Evolutionary conservation across 2,888 invertebrate species (phyloP).

Genomic region (Acronicta aceris): DNA sequence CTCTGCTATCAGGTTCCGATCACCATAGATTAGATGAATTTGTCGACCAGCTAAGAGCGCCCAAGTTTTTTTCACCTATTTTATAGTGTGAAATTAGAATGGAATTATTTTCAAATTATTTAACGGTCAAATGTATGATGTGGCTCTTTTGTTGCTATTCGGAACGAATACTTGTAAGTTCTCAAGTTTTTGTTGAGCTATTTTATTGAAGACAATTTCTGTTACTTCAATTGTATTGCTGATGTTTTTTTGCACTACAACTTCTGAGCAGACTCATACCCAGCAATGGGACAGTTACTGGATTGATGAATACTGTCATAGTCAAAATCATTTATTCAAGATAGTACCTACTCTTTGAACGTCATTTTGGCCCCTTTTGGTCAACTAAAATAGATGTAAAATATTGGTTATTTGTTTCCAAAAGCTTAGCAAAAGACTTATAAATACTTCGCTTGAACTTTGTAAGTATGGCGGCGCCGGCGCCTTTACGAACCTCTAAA

Average conservation of each 20-base stretch:
- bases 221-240: background rate
- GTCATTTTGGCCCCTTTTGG: too few species aligned
- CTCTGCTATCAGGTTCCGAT: slow-evolving; percentile 53
- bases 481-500: slow-evolving; percentile 11
- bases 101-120: slow-evolving; percentile 43
- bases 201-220: slow-evolving; percentile 12
- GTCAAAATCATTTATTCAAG: too few species aligned
- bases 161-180: slow-evolving; percentile 12
- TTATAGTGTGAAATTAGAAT: slow-evolving; percentile 53
- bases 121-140: slow-evolving; percentile 6
- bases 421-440: background rate
- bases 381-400: too few species aligned
- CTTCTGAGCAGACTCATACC: too few species aligned
- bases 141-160: slow-evolving; percentile 10
- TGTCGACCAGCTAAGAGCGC: slow-evolving; percentile 35
- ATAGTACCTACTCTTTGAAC: too few species aligned
- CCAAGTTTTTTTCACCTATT: slow-evolving; percentile 33
- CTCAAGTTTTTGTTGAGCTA: slow-evolving; percentile 5
- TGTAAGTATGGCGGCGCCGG: too few species aligned
- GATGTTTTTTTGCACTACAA: background rate
- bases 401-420: background rate
- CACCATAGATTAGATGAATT: slow-evolving; percentile 48
- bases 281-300: too few species aligned
- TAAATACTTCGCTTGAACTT: slow-evolving; percentile 29
- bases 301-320: too few species aligned